Evolutionary conservation across 2,113 vertebrate species (phyloP).

Genomic region (Microtus richardsoni): DNA sequence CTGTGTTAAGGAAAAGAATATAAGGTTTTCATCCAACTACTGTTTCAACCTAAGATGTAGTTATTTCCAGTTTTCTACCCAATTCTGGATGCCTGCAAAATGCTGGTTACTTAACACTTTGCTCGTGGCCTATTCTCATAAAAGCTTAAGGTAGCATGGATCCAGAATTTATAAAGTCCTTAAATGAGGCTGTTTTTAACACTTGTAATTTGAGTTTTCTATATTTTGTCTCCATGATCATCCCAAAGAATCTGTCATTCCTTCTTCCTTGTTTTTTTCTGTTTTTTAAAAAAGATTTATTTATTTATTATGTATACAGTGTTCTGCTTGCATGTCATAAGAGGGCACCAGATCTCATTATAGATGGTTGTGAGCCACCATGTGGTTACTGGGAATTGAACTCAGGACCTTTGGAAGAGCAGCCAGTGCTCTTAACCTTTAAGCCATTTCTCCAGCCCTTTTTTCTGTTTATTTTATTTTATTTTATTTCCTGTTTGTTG

Average conservation of each 20-base stretch:
- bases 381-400: no score
- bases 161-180: background rate
- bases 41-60: background rate
- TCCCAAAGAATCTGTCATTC: background rate
- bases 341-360: no score
- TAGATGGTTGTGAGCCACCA: no score
- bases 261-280: background rate
- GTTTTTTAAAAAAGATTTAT: no score
- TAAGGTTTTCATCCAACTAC: background rate
- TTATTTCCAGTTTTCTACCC: background rate
- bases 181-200: background rate
- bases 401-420: no score
- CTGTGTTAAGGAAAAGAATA: slow-evolving; percentile 52
- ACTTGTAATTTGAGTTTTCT: background rate
- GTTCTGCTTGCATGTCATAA: no score
- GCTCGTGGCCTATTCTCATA: background rate
- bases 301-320: no score
- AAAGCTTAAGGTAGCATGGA: background rate
- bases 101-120: background rate
- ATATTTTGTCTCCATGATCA: background rate
- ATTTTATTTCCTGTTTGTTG: no score
- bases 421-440: no score
- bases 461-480: background rate
- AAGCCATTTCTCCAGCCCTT: no score
- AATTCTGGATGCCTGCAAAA: background rate